Conservation (phyloP, 2,797 vertebrate species). For the Sardinella longiceps region DNA sequence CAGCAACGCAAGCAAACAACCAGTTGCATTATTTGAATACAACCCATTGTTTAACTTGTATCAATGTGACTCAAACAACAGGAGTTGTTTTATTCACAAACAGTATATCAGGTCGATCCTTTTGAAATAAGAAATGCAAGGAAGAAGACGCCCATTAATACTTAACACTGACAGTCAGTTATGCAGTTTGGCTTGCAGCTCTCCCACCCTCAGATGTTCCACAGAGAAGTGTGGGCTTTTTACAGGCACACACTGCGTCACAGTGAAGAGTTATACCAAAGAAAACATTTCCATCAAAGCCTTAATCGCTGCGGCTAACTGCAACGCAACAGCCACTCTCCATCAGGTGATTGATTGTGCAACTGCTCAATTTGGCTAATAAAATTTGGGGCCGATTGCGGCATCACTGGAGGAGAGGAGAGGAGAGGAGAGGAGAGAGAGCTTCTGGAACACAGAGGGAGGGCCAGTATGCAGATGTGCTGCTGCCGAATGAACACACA, state of each 20-base stretch:
- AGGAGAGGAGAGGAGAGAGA: neutral
- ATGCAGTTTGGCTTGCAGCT: neutral
- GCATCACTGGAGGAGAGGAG: neutral
- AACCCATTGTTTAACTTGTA: neutral
- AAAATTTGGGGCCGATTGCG: neutral
- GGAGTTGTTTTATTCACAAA: neutral
- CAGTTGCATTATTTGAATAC: neutral
- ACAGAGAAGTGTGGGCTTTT: neutral
- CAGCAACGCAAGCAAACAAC: neutral
- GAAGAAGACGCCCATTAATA: neutral
- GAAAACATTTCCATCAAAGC: neutral
- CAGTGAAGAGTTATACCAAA: neutral
- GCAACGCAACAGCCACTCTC: neutral
- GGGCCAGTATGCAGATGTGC: neutral
- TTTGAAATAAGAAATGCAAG: neutral
- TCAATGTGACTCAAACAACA: neutral
- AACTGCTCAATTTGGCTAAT: neutral
- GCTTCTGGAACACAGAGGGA: neutral
- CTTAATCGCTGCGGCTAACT: slow-evolving; percentile 9
- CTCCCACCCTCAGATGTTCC: neutral
- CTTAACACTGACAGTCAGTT: neutral
- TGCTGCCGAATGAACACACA: neutral
- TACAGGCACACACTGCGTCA: neutral
- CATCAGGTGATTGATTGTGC: neutral
- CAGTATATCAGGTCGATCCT: neutral